A percentile compares a stretch with the other conserved stretches of the same genome.
phyloP scores from a whole-genome alignment of 2,113 vertebrate species.

The Carlito syrichta region DNA sequence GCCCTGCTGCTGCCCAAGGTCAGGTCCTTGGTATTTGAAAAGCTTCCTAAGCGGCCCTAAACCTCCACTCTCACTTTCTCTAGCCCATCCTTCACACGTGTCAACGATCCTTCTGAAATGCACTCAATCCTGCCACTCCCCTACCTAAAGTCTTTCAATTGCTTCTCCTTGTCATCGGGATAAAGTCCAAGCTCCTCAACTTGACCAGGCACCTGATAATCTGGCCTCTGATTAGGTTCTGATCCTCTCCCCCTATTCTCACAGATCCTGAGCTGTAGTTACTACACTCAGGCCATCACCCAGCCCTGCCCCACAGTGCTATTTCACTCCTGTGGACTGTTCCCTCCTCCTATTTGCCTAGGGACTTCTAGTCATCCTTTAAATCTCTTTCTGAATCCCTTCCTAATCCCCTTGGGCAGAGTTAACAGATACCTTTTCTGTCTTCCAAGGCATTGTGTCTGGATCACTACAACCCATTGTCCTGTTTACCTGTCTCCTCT shows the following conservation, averaged over 20 bases:
- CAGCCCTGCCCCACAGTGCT: neutral
- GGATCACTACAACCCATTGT: neutral
- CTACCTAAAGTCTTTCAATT: neutral
- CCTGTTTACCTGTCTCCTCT: neutral
- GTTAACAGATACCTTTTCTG: neutral
- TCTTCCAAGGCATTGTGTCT: neutral
- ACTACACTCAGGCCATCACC: neutral
- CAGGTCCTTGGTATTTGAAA: neutral
- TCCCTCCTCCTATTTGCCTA: neutral
- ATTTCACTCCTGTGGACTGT: neutral
- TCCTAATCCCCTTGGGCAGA: neutral
- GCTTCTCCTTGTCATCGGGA: neutral
- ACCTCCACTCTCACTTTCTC: neutral
- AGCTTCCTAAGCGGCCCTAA: neutral
- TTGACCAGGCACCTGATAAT: neutral
- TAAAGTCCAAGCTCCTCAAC: neutral
- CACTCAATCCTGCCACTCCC: neutral
- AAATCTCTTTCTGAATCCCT: neutral
- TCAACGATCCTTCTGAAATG: conserved; percentile 4
- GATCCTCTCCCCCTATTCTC: neutral
- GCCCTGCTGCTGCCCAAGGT: neutral
- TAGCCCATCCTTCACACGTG: neutral
- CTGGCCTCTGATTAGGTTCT: neutral
- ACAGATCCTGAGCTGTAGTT: neutral
- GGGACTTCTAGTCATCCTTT: neutral